A percentile compares a stretch with the other conserved stretches of the same genome.
Conservation (phyloP, 2,113 vertebrate genomes). For the Aix galericulata region DNA sequence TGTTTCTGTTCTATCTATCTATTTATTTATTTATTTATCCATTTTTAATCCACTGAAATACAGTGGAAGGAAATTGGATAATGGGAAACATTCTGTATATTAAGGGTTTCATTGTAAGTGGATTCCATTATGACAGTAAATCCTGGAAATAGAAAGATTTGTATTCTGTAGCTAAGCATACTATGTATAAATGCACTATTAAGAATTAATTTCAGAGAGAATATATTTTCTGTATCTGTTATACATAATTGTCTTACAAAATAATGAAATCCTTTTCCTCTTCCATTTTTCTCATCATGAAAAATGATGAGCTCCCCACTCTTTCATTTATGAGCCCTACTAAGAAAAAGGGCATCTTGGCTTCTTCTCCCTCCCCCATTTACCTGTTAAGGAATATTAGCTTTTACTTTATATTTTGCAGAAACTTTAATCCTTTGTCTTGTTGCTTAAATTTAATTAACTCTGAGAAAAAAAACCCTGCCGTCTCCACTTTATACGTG, state of each 20-base stretch:
- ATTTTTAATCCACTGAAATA: constrained; percentile 56
- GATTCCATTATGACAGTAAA: constrained; percentile 5
- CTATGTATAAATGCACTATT: not conserved
- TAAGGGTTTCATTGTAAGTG: not conserved
- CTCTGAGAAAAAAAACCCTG: not conserved
- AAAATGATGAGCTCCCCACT: not conserved
- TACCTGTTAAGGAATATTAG: not conserved
- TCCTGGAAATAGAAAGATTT: not conserved
- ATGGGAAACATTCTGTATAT: constrained; percentile 10
- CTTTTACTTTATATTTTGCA: not conserved
- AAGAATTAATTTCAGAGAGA: not conserved
- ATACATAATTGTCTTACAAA: not conserved
- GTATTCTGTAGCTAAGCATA: not conserved
- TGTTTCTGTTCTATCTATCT: too few relatives aligned
- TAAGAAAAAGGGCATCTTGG: not conserved
- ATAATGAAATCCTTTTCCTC: not conserved
- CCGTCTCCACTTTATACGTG: not conserved
- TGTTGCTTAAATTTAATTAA: not conserved
- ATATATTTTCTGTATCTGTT: not conserved
- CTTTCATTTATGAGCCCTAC: not conserved
- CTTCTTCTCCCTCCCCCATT: not conserved
- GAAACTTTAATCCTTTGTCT: not conserved
- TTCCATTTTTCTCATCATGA: not conserved
- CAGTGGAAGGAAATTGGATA: constrained; percentile 50
- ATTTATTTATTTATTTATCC: too few relatives aligned